Evolutionary conservation across 2,888 invertebrate species (phyloP).

Genomic region (Melinopterus prodromus): DNA sequence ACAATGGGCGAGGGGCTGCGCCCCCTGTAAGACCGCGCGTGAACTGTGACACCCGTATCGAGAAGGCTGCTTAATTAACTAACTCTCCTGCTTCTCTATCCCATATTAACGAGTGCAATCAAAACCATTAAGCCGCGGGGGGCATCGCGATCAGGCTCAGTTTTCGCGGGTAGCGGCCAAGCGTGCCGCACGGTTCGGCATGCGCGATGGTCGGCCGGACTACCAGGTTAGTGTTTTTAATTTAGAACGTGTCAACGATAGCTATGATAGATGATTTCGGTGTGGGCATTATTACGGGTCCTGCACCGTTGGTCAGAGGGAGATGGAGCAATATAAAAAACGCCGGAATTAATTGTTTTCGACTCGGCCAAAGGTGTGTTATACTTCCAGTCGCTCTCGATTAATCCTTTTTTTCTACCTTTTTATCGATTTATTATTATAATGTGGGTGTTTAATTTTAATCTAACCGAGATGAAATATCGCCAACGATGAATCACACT

Average conservation of each 20-base stretch:
- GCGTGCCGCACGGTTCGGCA: conserved; percentile 35
- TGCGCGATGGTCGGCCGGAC: conserved; percentile 35
- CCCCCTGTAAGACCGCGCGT: conserved; percentile 31
- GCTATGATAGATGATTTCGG: conserved; percentile 61
- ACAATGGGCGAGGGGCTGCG: background rate
- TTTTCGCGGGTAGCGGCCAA: conserved; percentile 21
- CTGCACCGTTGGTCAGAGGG: conserved; percentile 35
- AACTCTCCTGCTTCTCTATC: conserved; percentile 36
- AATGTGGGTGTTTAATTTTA: conserved; percentile 58
- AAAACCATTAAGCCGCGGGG: conserved; percentile 43
- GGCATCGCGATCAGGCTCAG: conserved; percentile 25
- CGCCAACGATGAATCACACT: conserved; percentile 31
- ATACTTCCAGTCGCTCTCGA: conserved; percentile 52
- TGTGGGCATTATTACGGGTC: conserved; percentile 58
- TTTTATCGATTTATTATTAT: conserved; percentile 60
- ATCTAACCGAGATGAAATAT: conserved; percentile 41
- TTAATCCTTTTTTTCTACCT: conserved; percentile 58
- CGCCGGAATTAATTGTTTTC: conserved; percentile 61
- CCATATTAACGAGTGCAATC: conserved; percentile 44
- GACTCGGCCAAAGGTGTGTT: conserved; percentile 53
- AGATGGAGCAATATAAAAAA: conserved; percentile 49
- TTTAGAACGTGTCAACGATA: conserved; percentile 63
- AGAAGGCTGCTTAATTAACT: conserved; percentile 42
- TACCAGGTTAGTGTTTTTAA: conserved; percentile 60
- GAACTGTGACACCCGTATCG: conserved; percentile 44